Evolutionary conservation across 2,797 vertebrate species (phyloP).

Genomic region (Tangara arthus): DNA sequence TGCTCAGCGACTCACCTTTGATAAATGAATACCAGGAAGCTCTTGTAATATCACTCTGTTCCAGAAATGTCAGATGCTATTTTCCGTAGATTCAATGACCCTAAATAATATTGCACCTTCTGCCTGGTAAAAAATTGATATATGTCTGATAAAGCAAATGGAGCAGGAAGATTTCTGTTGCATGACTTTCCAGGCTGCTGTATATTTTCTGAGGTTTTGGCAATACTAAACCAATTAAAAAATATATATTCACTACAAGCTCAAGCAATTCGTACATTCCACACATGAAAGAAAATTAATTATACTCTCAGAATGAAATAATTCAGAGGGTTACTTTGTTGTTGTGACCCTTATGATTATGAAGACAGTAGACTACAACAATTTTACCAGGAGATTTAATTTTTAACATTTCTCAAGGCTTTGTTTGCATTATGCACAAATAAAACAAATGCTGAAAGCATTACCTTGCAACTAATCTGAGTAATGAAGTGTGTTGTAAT

Average conservation of each 20-base stretch:
- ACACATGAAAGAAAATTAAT: neutral
- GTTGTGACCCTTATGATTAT: neutral
- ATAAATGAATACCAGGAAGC: slow-evolving; percentile 2
- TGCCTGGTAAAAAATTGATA: slow-evolving; percentile 43
- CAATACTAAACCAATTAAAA: neutral
- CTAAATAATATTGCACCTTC: neutral
- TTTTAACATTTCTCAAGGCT: neutral
- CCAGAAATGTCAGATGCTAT: slow-evolving; percentile 30
- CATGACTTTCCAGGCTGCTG: neutral
- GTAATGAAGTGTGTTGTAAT: neutral
- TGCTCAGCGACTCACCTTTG: neutral
- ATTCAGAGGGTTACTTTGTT: neutral
- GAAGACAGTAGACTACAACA: neutral
- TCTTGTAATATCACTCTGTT: neutral
- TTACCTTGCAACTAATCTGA: neutral
- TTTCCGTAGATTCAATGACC: neutral
- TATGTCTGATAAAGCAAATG: slow-evolving; percentile 23
- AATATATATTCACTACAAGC: neutral
- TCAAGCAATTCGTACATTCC: neutral
- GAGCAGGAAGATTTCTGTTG: neutral
- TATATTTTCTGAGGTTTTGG: neutral
- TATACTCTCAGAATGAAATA: neutral
- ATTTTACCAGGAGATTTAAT: neutral
- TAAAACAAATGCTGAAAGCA: neutral
- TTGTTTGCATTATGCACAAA: neutral